Conservation (phyloP, 2,797 vertebrate genomes). For the Monodelphis domestica region DNA sequence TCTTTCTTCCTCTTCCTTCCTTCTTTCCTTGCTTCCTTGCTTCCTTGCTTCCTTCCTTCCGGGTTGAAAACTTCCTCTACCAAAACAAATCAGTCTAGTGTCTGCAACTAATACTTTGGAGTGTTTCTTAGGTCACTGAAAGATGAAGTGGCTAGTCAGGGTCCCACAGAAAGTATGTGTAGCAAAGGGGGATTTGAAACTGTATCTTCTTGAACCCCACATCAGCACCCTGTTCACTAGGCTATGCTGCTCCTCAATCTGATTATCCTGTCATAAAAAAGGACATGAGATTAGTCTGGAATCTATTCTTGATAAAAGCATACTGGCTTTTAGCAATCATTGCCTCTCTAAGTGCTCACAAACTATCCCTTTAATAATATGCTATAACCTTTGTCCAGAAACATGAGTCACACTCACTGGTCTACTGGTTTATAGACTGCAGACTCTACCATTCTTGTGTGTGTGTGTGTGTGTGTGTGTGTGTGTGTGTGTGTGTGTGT, state of each 20-base stretch:
- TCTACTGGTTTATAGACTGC: not conserved
- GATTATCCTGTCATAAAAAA: not conserved
- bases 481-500: not conserved
- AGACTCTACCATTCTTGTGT: not conserved
- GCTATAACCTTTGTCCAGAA: not conserved
- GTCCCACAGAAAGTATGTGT: not conserved
- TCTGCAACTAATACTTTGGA: not conserved
- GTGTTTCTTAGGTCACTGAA: not conserved
- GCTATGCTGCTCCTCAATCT: not conserved
- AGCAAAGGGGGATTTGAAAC: not conserved
- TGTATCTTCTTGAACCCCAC: not conserved
- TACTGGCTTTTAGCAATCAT: no score
- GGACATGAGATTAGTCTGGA: not conserved
- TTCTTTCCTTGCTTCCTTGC: no score
- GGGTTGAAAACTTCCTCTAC: not conserved
- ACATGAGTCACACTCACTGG: not conserved
- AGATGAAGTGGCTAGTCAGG: not conserved
- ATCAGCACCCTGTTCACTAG: not conserved
- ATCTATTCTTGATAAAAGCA: not conserved
- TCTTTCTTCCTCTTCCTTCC: no score
- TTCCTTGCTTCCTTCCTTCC: no score
- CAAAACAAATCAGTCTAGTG: no score
- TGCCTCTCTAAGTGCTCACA: no score
- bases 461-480: no score
- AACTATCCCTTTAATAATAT: no score